These are phyloP conservation scores for Borostomias antarcticus DNA, from an alignment of 2,797 vertebrate species.

Conservation along the genomic window DNA sequence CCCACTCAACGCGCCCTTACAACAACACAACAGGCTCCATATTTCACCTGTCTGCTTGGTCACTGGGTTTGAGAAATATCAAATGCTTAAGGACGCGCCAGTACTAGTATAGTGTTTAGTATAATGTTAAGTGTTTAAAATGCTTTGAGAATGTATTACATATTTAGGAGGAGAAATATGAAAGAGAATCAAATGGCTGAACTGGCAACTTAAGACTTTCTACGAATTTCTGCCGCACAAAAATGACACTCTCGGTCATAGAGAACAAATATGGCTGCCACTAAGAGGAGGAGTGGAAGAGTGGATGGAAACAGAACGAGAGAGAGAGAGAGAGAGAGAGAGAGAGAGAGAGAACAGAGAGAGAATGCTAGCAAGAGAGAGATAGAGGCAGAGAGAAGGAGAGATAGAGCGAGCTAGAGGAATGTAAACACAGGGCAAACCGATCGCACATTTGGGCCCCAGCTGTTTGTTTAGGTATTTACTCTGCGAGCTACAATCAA, in stretches of 20 bases:
- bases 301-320: not conserved
- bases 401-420: constrained; percentile 34
- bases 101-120: too few species aligned
- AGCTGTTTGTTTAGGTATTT: constrained; percentile 80
- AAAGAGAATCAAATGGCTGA: constrained; percentile 24
- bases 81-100: constrained; percentile 34
- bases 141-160: constrained; percentile 7
- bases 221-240: constrained; percentile 32
- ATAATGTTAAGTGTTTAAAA: constrained; percentile 34
- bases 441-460: constrained; percentile 62
- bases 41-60: constrained; percentile 62
- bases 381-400: constrained; percentile 6
- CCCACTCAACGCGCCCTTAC: constrained; percentile 68
- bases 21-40: constrained; percentile 64
- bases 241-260: constrained; percentile 13
- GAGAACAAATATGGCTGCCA: too few species aligned
- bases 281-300: not conserved
- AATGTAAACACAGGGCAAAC: constrained; percentile 75
- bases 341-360: not conserved
- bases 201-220: constrained; percentile 45
- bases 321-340: not conserved
- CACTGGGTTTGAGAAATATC: constrained; percentile 60
- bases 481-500: constrained; percentile 66
- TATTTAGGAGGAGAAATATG: constrained; percentile 6
- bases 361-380: not conserved